Base-by-base conservation (phyloP, 2,113 vertebrate genomes). In the Diadophis punctatus region DNA sequence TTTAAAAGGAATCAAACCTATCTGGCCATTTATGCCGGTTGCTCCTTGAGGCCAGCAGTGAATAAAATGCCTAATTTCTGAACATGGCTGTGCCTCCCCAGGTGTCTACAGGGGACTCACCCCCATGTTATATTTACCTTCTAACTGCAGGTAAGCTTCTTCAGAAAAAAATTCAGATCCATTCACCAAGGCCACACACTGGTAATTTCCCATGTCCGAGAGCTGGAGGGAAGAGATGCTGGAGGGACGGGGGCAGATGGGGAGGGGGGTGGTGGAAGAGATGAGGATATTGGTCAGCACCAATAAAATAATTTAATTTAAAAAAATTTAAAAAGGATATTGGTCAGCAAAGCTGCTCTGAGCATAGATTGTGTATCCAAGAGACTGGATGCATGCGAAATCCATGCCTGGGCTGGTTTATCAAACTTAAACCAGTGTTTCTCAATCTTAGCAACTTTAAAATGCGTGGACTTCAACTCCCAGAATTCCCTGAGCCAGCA, bases 191-290 rank as follows among this genome's bases (percentile, higher is more conserved):
- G 98, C 97, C 0, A 95, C 94, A 86, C 98, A 99, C 92, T 93
- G 97, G 94, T 99, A 99, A 90, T 94, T 94, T 12, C 98, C 98
- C 49, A 98, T 97, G 25, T 99, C 98, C 0, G 94, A 93, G 34
- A 98, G 97, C 95, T 98, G 97, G 58, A 98, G 96, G 20, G 96
- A 95, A 6, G 93, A 94, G 91, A 98, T 98, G 91, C 98, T 98
- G 91, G 6, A 1, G 18, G 6, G 86, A 16, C n/a, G 7, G 52
- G 74, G 56, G 90, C 7, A 0, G 30, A 68, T n/a, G 60, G 16
- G 34, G 34, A 1, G 2, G 8, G 58, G 2, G 12, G 30, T 3
- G 48, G 68, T 46, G 46, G 7, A n/a, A 87, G 90, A 63, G 74
- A 56, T 1, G 25, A 34, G 4, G 49, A 25, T 8, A 23, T 87